Evolutionary conservation across 2,888 invertebrate genomes (phyloP).

Genomic region (Mimachlamys varia): DNA sequence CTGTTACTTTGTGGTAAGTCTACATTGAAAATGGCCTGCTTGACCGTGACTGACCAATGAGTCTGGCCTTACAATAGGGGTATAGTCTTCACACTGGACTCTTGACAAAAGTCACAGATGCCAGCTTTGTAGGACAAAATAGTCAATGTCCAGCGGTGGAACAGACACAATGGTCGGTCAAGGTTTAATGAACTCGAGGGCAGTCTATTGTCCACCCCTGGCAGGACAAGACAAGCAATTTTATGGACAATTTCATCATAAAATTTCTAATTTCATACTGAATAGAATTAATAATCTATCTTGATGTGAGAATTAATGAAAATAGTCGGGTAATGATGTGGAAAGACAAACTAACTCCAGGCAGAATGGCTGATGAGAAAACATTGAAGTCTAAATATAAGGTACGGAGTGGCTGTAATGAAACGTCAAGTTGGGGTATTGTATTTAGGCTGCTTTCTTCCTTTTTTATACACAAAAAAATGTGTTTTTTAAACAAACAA

Average conservation of each 20-base stretch:
- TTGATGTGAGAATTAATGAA: neutral
- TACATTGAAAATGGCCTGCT: neutral
- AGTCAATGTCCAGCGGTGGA: slow-evolving; percentile 8
- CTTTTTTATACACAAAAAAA: neutral
- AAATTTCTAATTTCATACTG: slow-evolving; percentile 27
- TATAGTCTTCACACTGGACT: neutral
- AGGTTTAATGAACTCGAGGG: neutral
- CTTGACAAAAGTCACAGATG: slow-evolving; percentile 12
- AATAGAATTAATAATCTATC: slow-evolving; percentile 33
- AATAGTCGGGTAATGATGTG: neutral
- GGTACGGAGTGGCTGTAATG: neutral
- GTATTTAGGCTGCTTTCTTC: neutral
- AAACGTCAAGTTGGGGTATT: neutral
- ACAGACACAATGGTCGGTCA: neutral
- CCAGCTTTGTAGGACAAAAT: neutral
- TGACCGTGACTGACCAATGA: neutral
- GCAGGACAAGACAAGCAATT: slow-evolving; percentile 16
- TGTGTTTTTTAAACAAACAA: neutral
- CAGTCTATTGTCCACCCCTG: slow-evolving; percentile 18
- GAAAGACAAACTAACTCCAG: neutral
- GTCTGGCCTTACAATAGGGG: slow-evolving; percentile 2
- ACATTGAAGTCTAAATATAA: neutral
- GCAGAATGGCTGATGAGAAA: neutral
- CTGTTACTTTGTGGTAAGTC: neutral
- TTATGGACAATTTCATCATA: slow-evolving; percentile 36